Percentiles rank a stretch among this genome's conserved stretches.
These are phyloP conservation scores for Sebastolobus alascanus DNA, from an alignment of 2,797 vertebrate species.

Conservation along the genomic window DNA sequence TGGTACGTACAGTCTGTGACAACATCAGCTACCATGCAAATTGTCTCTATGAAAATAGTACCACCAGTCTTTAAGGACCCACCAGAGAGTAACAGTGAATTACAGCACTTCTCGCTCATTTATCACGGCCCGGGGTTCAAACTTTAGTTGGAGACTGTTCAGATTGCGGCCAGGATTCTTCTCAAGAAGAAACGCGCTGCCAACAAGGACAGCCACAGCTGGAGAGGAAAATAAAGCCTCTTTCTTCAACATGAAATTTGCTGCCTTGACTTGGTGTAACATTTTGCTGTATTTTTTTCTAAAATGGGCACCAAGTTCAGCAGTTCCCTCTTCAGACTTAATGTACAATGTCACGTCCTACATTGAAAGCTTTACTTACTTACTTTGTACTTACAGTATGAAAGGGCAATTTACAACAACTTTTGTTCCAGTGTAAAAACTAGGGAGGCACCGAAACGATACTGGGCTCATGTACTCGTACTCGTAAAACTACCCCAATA, in stretches of 20 bases:
- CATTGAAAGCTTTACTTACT: not conserved
- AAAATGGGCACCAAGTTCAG: constrained; percentile 39
- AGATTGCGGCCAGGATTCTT: constrained; percentile 60
- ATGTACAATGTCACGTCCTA: constrained; percentile 41
- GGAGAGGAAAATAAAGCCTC: constrained; percentile 73
- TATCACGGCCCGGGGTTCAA: constrained; percentile 67
- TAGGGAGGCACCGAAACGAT: too few relatives aligned
- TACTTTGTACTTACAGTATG: not conserved
- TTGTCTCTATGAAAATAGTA: constrained; percentile 44
- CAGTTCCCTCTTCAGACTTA: constrained; percentile 25
- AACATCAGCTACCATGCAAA: constrained; percentile 31
- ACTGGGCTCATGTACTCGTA: too few relatives aligned
- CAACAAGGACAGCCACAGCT: constrained; percentile 73
- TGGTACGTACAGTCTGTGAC: constrained; percentile 6
- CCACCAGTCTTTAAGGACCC: constrained; percentile 41
- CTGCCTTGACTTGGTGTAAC: constrained; percentile 47
- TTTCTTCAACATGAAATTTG: constrained; percentile 67
- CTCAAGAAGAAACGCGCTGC: constrained; percentile 54
- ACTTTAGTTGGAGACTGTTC: constrained; percentile 54
- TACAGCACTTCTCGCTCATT: constrained; percentile 67
- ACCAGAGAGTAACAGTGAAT: constrained; percentile 62
- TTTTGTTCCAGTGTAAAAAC: not conserved
- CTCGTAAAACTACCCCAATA: too few relatives aligned
- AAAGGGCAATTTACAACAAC: not conserved
- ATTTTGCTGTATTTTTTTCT: constrained; percentile 54